These are phyloP conservation scores for Bostrychus sinensis DNA, from an alignment of 2,113 vertebrate species.

Conservation along the genomic window DNA sequence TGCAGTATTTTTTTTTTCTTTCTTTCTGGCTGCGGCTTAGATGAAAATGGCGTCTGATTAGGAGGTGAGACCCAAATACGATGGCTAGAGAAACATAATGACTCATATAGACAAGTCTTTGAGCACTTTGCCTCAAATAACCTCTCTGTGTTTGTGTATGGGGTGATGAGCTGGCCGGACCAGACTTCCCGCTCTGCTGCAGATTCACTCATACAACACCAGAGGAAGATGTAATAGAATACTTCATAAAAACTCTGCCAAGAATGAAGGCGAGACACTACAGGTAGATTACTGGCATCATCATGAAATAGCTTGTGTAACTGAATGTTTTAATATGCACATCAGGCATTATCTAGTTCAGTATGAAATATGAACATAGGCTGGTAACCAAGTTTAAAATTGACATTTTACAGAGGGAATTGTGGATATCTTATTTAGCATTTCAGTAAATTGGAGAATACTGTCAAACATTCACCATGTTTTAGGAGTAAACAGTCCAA, in stretches of 20 bases:
- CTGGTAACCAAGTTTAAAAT: no score
- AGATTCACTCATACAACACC: constrained; percentile 48
- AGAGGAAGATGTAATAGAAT: constrained; percentile 45
- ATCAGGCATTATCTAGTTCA: no score
- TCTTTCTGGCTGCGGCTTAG: constrained; percentile 5
- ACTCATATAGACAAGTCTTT: constrained; percentile 52
- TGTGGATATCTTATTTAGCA: no score
- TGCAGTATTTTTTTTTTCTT: constrained; percentile 11
- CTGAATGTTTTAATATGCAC: no score
- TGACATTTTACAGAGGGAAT: no score
- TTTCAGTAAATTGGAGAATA: no score
- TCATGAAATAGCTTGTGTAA: no score
- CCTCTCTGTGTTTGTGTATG: constrained; percentile 38
- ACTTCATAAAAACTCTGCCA: constrained; percentile 50
- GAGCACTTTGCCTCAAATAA: constrained; percentile 56
- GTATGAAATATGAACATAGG: no score
- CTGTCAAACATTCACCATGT: no score
- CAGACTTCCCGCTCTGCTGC: constrained; percentile 48
- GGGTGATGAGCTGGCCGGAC: constrained; percentile 59
- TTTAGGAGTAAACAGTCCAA: no score
- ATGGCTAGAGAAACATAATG: constrained; percentile 51
- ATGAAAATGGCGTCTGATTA: constrained; percentile 33
- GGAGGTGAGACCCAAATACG: constrained; percentile 42
- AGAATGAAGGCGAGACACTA: no score
- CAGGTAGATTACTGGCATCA: no score